Base-by-base conservation (phyloP, 2,797 vertebrate species). In the Prunella strophiata region DNA sequence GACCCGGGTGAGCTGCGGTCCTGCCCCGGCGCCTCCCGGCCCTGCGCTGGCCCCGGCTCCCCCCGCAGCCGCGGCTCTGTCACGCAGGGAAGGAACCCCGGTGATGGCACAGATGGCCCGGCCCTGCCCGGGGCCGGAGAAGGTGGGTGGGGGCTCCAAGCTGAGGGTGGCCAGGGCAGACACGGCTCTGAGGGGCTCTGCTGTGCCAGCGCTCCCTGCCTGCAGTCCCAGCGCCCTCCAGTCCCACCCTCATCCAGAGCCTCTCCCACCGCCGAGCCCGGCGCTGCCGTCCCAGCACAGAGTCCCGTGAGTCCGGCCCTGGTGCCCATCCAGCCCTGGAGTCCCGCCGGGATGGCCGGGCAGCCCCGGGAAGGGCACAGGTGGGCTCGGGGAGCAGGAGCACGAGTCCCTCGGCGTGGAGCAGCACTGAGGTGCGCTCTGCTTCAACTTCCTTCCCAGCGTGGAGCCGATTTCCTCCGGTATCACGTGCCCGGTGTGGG, bases 361-460 rank as follows among this genome's bases (percentile, higher is more conserved):
- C 16, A 11, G 38, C 55, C 51, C 30, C 9, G 0, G 4, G 11
- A 42, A 20, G 0, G 20, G 15, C 16, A 26, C 3, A 45, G 50
- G 32, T 51, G 83, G 50, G 9, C 38, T 22, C 3, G 1, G 19
- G 25, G 84, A 9, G 1, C 57, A 23, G 14, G 82, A 10, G 1
- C 65, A 8, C 70, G 22, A 51, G 42, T 5, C 11, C 51, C 45
- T 38, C 30, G 0, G 38, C 3, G 2, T 66, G 85, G 79, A 82
- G 26, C 29, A 1, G 81, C 85, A 26, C 72, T 5, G 26, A 63
- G 88, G 32, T 75, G 85, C 45, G 45, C 74, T 54, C 38, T 8
- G 68, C 86, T 43, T 73, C 7, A 3, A 94, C 95, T 96, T 96
- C 96, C 92, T 95, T 94, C 92, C 78, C 90, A 38, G 83, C 7